A percentile compares a stretch with the other conserved stretches of the same genome.
Conservation (phyloP, 1,140 invertebrate species). For the Anoplolepis gracilipes region DNA sequence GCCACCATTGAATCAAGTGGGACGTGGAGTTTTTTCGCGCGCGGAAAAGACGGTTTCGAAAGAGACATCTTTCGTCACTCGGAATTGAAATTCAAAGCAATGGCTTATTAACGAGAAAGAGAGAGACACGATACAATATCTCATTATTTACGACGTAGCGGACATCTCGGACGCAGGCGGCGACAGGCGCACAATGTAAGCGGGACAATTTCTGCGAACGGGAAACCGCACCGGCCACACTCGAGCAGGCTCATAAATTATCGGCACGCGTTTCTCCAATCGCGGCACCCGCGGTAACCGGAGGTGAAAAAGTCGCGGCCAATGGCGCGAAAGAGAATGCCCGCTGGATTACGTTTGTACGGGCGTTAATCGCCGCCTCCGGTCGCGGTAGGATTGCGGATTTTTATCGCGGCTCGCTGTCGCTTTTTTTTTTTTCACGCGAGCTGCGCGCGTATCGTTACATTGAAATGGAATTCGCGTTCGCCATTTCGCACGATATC, state of each 20-base stretch:
- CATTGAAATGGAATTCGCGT: neutral
- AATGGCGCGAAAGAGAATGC: conserved; percentile 69
- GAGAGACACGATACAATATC: conserved; percentile 19
- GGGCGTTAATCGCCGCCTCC: conserved; percentile 66
- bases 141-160: conserved; percentile 20
- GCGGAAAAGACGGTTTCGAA: conserved; percentile 61
- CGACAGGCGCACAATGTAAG: conserved; percentile 32
- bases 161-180: conserved; percentile 15
- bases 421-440: neutral
- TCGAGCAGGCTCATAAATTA: conserved; percentile 69
- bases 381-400: conserved; percentile 35
- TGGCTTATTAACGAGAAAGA: conserved; percentile 31
- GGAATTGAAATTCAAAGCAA: conserved; percentile 61
- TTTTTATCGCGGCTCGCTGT: conserved; percentile 12
- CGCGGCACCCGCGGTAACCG: conserved; percentile 46
- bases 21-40: conserved; percentile 40
- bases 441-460: neutral
- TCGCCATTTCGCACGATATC: conserved; percentile 34
- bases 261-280: conserved; percentile 64
- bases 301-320: conserved; percentile 60
- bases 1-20: conserved; percentile 23
- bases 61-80: conserved; percentile 56
- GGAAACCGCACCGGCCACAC: conserved; percentile 12
- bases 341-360: conserved; percentile 12
- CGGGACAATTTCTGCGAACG: conserved; percentile 52